Evolutionary conservation across 2,888 invertebrate species (phyloP).

Genomic region (Polydrusus cervinus): DNA sequence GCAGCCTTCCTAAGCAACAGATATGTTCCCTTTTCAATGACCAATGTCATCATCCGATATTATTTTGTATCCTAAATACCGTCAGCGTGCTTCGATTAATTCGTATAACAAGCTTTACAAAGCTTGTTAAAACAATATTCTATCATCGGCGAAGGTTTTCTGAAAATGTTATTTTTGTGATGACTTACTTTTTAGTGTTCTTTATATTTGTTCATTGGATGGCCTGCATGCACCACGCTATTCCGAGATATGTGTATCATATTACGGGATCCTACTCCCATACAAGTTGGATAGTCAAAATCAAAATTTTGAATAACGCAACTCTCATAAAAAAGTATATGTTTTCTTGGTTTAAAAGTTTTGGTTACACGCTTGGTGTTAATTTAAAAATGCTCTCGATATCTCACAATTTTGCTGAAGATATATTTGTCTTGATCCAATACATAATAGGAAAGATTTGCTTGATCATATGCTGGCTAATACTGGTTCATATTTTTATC

Average conservation of each 20-base stretch:
- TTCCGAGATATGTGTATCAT: constrained; percentile 9
- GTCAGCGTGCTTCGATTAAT: not conserved
- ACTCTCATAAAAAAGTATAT: constrained; percentile 16
- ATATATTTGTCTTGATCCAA: not conserved
- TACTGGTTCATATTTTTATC: constrained; percentile 11
- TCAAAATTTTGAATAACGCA: not conserved
- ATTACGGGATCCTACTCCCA: not conserved
- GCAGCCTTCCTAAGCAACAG: not conserved
- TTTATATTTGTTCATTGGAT: constrained; percentile 24
- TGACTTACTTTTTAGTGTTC: not conserved
- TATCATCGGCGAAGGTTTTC: not conserved
- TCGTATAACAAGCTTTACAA: not conserved
- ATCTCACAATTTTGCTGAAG: not conserved
- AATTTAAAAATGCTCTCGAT: not conserved
- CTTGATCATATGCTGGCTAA: not conserved
- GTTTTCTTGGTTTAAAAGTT: constrained; percentile 14
- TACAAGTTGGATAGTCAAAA: not conserved
- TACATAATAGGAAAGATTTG: constrained; percentile 27
- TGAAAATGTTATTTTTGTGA: not conserved
- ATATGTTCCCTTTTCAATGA: not conserved
- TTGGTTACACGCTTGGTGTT: constrained; percentile 11
- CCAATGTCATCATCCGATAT: not conserved
- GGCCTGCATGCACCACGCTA: constrained; percentile 11
- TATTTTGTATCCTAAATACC: not conserved
- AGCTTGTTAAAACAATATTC: not conserved